Evolutionary conservation across 1,140 invertebrate species (phyloP).

Genomic region (Sminthurinus signatus): DNA sequence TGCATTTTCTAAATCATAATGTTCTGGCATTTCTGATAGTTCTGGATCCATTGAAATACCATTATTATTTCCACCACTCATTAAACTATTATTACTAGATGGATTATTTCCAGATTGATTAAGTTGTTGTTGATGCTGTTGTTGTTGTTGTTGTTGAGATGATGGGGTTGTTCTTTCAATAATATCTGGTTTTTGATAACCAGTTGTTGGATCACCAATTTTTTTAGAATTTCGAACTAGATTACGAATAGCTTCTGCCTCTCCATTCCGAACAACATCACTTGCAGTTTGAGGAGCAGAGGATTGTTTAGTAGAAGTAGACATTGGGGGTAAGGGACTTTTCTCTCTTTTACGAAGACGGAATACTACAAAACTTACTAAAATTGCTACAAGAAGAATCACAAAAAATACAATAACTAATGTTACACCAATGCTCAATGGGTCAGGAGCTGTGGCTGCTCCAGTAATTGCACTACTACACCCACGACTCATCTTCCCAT

Average conservation of each 20-base stretch:
- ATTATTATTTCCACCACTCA: slow-evolving; percentile 2
- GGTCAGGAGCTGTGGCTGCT: slow-evolving; percentile 67
- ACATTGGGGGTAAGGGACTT: slow-evolving; percentile 50
- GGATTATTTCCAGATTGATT: slow-evolving; percentile 24
- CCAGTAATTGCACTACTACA: slow-evolving; percentile 57
- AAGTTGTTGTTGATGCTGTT: too few relatives aligned
- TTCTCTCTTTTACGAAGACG: slow-evolving; percentile 72
- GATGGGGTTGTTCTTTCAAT: slow-evolving; percentile 35
- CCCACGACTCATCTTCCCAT: slow-evolving; percentile 46
- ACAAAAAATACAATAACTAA: slow-evolving; percentile 91
- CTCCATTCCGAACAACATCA: slow-evolving; percentile 29
- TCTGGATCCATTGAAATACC: slow-evolving; percentile 42
- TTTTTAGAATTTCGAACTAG: slow-evolving; percentile 40
- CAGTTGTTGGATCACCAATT: slow-evolving; percentile 16
- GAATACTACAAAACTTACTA: slow-evolving; percentile 83
- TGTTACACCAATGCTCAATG: slow-evolving; percentile 80
- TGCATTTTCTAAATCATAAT: slow-evolving; percentile 94
- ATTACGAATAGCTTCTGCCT: slow-evolving; percentile 34
- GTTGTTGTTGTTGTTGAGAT: too few relatives aligned
- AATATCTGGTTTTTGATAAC: slow-evolving; percentile 39
- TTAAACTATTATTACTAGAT: slow-evolving; percentile 24
- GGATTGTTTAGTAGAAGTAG: slow-evolving; percentile 46
- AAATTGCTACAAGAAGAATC: slow-evolving; percentile 75
- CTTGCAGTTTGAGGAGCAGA: slow-evolving; percentile 27
- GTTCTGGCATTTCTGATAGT: slow-evolving; percentile 77